Evolutionary conservation across 2,113 vertebrate genomes (phyloP).

Genomic region (Lanius collurio): DNA sequence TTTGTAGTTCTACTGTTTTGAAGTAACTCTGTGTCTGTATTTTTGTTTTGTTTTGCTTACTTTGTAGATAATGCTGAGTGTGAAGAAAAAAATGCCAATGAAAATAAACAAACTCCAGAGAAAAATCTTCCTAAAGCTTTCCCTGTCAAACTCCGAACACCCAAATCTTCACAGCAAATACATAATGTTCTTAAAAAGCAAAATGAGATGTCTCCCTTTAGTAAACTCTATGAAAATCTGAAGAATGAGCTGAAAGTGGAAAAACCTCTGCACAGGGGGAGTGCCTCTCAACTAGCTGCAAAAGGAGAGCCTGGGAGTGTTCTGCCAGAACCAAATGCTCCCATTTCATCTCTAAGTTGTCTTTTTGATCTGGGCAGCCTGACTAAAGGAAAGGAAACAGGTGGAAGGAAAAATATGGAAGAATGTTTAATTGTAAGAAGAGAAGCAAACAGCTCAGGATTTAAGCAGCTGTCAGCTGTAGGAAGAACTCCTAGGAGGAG

Average conservation of each 20-base stretch:
- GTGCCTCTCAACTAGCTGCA: background rate
- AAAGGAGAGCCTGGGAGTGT: background rate
- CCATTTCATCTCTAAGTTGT: background rate
- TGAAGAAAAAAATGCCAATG: background rate
- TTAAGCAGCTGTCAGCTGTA: background rate
- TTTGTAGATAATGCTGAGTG: slow-evolving; percentile 2
- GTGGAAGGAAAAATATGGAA: background rate
- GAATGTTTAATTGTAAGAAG: background rate
- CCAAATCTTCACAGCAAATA: background rate
- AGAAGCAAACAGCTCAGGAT: background rate
- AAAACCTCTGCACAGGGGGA: background rate
- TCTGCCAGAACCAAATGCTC: background rate
- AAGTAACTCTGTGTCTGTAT: background rate
- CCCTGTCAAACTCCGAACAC: background rate
- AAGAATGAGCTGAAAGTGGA: slow-evolving; percentile 68
- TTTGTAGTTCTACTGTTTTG: background rate
- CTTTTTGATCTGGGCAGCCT: background rate
- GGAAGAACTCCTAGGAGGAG: background rate
- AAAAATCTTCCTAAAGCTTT: background rate
- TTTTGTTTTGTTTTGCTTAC: background rate
- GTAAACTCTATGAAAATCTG: slow-evolving; percentile 81
- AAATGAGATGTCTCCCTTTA: slow-evolving; percentile 76
- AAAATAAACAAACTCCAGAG: background rate
- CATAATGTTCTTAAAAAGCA: background rate
- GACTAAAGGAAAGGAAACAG: background rate